Percentiles rank a stretch among this genome's conserved stretches.
These are phyloP conservation scores for Agapostemon virescens DNA, from an alignment of 2,888 invertebrate genomes.

Conservation along the genomic window DNA sequence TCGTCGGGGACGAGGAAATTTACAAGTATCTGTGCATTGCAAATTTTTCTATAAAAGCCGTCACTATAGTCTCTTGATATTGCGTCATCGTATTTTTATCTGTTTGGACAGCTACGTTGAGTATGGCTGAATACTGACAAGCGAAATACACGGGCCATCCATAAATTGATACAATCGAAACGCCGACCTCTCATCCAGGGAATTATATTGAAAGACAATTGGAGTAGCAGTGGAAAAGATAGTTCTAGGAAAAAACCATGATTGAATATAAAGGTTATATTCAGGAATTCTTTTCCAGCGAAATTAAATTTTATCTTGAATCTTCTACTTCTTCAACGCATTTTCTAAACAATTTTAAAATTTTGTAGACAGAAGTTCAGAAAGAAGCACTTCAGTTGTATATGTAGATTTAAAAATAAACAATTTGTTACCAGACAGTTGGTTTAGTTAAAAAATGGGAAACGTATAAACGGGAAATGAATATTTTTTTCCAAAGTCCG, in stretches of 20 bases:
- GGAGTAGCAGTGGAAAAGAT: background rate
- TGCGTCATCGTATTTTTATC: background rate
- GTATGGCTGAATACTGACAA: background rate
- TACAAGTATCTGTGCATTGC: background rate
- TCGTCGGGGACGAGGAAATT: background rate
- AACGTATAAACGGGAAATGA: too few species aligned
- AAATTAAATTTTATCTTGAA: background rate
- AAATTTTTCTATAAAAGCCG: background rate
- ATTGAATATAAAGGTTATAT: background rate
- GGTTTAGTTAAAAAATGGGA: too few species aligned
- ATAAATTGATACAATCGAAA: background rate
- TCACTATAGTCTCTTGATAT: background rate
- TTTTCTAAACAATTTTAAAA: background rate
- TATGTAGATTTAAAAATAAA: too few species aligned
- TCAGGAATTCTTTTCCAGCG: background rate
- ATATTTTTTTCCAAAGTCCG: too few species aligned
- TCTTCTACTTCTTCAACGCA: background rate
- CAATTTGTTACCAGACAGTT: too few species aligned
- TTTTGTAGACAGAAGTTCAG: background rate
- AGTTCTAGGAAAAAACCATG: background rate
- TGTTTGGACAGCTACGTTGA: background rate
- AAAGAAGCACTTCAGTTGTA: too few species aligned
- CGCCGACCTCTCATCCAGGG: background rate
- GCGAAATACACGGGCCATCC: background rate
- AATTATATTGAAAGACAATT: background rate